Base-by-base conservation (phyloP, 2,797 vertebrate genomes). In the Sebastes ruberrimus region DNA sequence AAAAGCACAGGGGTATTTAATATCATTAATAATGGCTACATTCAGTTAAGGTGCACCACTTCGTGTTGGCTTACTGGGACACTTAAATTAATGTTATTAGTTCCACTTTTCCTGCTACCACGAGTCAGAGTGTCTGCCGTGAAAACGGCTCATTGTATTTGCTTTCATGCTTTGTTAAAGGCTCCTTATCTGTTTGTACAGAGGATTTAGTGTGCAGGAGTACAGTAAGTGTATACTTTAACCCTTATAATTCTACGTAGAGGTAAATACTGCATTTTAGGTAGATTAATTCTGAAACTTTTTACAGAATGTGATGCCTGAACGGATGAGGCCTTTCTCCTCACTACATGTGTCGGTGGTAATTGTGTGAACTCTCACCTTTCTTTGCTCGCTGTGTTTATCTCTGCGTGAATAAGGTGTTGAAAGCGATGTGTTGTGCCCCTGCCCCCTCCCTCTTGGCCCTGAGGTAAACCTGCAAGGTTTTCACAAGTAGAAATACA, bases 91-190 rank as follows among this genome's bases (percentile, higher is more conserved):
- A 74, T 14, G 53, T 38, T 52, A 69, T 84, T 82, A 65, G 76
- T 67, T 86, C 60, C 67, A 69, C 57, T 59, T 71, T 52, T 59
- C 25, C n/a, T 35, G 59, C 32, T 22, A n/a, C 35, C 30, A 85
- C 63, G 73, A 38, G 69, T 73, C 61, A 10, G 32, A 74, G 7
- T 52, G 69, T 74, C 35, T 56, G 46, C 49, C 0, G 49, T 57
- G 72, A 71, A 65, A 61, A 61, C 22, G 25, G 28, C 64, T 65
- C 76, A 42, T 65, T 75, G 76, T 73, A 16, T 81, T 73, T 70
- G 57, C 14, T 62, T 71, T 71, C 71, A 78, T 74, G 77, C 80
- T 78, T 71, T 71, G 74, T 80, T 82, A 71, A 57, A 57, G 52
- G 30, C 53, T 64, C 14, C 68, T 27, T 11, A 11, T 73, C 52